Percentiles rank a stretch among this genome's conserved stretches.
Evolutionary conservation across 2,113 vertebrate genomes (phyloP).

Genomic region (Murina feae): DNA sequence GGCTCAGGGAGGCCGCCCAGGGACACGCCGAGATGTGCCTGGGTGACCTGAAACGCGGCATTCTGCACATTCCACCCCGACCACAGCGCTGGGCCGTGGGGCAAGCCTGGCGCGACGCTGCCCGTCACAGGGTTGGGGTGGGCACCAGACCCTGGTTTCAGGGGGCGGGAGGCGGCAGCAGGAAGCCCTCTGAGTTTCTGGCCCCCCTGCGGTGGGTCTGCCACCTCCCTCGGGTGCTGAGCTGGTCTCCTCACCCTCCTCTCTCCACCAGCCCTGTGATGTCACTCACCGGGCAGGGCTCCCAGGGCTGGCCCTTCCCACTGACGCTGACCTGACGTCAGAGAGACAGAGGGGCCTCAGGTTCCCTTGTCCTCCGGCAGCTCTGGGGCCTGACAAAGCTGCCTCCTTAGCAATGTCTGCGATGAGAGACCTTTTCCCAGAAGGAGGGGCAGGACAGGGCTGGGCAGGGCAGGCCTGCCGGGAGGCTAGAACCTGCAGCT

Average conservation of each 20-base stretch:
- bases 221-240: neutral
- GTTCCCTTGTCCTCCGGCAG: neutral
- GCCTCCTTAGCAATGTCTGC: neutral
- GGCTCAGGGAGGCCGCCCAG: neutral
- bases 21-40: neutral
- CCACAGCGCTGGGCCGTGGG: neutral
- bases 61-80: constrained; percentile 42
- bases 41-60: neutral
- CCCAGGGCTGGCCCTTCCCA: neutral
- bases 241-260: neutral
- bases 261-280: neutral
- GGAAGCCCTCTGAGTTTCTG: neutral
- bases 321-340: neutral
- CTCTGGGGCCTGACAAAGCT: fast-evolving
- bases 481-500: neutral
- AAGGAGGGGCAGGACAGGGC: neutral
- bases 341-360: neutral
- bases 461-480: neutral
- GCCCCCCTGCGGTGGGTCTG: neutral
- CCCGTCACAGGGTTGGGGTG: neutral
- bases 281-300: neutral
- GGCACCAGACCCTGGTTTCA: neutral
- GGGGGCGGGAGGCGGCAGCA: neutral
- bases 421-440: neutral
- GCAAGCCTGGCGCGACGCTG: neutral